Base-by-base conservation (phyloP, 2,797 vertebrate genomes). In the Xerus rutilus region DNA sequence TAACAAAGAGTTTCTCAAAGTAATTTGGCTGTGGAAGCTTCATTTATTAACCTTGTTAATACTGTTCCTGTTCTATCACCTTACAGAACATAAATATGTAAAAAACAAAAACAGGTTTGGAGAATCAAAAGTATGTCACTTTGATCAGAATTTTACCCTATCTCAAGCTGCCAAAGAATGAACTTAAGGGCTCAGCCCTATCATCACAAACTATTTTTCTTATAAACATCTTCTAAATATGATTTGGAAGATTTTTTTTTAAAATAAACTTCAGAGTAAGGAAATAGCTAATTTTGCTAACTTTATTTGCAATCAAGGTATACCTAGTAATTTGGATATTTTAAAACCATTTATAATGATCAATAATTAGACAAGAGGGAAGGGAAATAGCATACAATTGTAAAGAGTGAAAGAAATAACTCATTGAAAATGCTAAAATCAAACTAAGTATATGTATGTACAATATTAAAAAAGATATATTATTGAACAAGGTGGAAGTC, bases 191-290 rank as follows among this genome's bases (percentile, higher is more conserved):
- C 15, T 85, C 28, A 54, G 45, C 43, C 35, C 39, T 23, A 64
- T 52, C 12, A 52, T 76, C 79, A 54, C n/a, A n/a, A 79, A 62
- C 11, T 21, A 30, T 14, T n/a, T 85, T 28, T 30, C 4, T 65
- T 77, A 62, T 43, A 39, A 91, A 69, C n/a, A 78, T 78, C n/a
- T 88, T 65, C 43, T 74, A 86, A 65, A n/a, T 52, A 30, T 73
- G 10, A 43, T n/a, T 5, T 35, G 45, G 54, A 64, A 35, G 43
- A 47, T 54, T 92, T 82, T 49, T 57, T 12, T 23, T 62, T 17
- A 92, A 86, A 67, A 49, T 91, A 82, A 88, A 69, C 62, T 81
- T 91, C 67, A 28, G 14, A 43, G 9, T 32, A 43, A 92, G 52
- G 20, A 91, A 65, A 65, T 32, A 77, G 21, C 21, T 52, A 18